Evolutionary conservation across 1,140 invertebrate species (phyloP), one percentile per base, ranked within the genome.

Genomic region (Harlomillsia oculata): DNA sequence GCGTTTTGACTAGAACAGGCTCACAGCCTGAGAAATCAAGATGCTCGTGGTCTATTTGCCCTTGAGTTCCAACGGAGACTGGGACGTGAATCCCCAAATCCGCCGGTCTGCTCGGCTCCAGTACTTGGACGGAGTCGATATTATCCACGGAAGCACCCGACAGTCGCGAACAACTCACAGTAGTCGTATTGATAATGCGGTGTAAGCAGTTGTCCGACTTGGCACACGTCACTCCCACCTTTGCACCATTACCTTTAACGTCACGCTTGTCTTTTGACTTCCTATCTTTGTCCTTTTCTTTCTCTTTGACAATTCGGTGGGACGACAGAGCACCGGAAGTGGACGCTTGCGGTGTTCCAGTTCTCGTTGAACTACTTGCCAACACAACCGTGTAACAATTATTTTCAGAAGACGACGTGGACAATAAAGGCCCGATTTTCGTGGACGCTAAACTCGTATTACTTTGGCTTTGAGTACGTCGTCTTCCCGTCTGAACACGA

Each of bases 161-260:
- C n/a, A n/a, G n/a, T n/a, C 41, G 34, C 16, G 52, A 56, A 6
- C 53, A 45, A 40, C 59, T 56, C 13, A 44, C 18, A 30, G 59
- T 25, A 37, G 54, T 20, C n/a, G 48, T 43, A 13, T 28, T 37
- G 5, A 59, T 53, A 9, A 62, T 62, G 11, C 55, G 44, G 34
- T 62, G 40, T 36, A 62, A 40, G 36, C 56, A 62, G 18, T 62
- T 62, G 53, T 62, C 60, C 8, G 60, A 62, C 32, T 62, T 62
- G 60, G 60, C 53, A 59, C 49, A 56, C 5, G 46, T 34, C 9
- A 57, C 46, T 23, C 36, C 21, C 8, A 26, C n/a, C 30, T 8
- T 11, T 5, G 26, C 11, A 16, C 34, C 36, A 26, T 25, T 16
- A 28, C 34, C 14, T 29, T 16, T 26, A 16, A 23, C 18, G 26